Conservation (phyloP, 2,888 invertebrate genomes). For the Diadegma fenestrale region DNA sequence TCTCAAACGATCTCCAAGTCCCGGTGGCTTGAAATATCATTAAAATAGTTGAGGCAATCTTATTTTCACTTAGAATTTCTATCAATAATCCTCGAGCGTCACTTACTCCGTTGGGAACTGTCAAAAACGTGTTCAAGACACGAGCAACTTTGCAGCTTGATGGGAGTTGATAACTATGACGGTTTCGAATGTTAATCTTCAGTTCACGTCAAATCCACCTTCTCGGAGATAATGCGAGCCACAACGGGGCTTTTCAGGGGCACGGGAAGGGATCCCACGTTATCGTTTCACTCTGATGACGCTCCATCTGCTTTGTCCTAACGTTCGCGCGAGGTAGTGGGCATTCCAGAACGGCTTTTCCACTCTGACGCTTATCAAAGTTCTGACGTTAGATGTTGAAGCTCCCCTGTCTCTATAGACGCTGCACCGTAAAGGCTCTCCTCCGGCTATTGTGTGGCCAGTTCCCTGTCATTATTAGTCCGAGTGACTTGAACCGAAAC, state of each 20-base stretch:
- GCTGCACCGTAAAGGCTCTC: not conserved
- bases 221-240: not conserved
- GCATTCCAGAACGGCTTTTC: not conserved
- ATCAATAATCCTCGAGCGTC: not conserved
- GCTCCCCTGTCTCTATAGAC: not conserved
- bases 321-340: slow-evolving; percentile 3
- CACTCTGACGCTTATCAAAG: slow-evolving; percentile 15
- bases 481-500: not conserved
- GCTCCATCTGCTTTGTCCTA: slow-evolving; percentile 2
- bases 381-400: slow-evolving; percentile 3
- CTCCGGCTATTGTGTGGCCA: slow-evolving; percentile 4
- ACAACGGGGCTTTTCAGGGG: not conserved
- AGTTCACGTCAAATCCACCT: not conserved
- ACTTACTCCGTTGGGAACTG: not conserved
- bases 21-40: not conserved
- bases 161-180: not conserved
- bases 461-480: slow-evolving; percentile 4
- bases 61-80: not conserved
- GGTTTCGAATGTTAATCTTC: not conserved
- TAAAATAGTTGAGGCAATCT: not conserved
- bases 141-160: not conserved
- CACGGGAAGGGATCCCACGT: not conserved
- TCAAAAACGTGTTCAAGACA: not conserved
- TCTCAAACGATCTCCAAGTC: not conserved
- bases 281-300: slow-evolving; percentile 7